Base-by-base conservation (phyloP, 1,140 invertebrate species). In the Microplitis demolitor region DNA sequence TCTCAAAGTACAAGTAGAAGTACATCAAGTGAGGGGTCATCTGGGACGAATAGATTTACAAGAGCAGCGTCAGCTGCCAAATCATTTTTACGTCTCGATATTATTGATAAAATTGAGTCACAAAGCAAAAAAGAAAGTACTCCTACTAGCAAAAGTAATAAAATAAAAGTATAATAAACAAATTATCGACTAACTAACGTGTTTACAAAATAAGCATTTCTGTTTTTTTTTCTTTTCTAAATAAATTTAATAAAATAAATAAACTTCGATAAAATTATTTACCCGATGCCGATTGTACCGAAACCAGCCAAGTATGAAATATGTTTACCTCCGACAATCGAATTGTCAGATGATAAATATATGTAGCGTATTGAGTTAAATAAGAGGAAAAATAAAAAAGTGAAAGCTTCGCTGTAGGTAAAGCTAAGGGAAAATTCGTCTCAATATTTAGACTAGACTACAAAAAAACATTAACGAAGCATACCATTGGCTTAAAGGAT, bases 91-190 rank as follows among this genome's bases (percentile, higher is more conserved):
- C 77, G 80, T 60, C 77, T 86, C 4, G 78, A 86, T 58, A 79
- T 83, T 2, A 45, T 86, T 13, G 83, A 85, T 34, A 85, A 83
- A 78, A 76, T 83, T 37, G 83, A 83, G 8, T 82, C 81, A 37
- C 82, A 83, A 6, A 45, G 39, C 39, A 45, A 11, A 45, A 72
- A 64, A 45, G 81, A 82, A 54, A 80, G 72, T 14, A 76, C 76
- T 5, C 73, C 77, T 31, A 80, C 78, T 51, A 80, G 77, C 35
- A 80, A 69, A 35, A 77, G 56, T 64, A 78, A 80, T 60, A 77
- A 83, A 74, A 74, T 11, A 3, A 11, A 45, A 45, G 39, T 45
- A 5, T 3, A 45, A 24, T 24, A n/a, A n/a, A n/a, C 24, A 24
- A 24, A 24, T 3, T 39, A 6, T 39, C 2, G 37, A 73, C 5